Conservation (phyloP, 2,888 invertebrate species). For the Emmelina monodactyla region DNA sequence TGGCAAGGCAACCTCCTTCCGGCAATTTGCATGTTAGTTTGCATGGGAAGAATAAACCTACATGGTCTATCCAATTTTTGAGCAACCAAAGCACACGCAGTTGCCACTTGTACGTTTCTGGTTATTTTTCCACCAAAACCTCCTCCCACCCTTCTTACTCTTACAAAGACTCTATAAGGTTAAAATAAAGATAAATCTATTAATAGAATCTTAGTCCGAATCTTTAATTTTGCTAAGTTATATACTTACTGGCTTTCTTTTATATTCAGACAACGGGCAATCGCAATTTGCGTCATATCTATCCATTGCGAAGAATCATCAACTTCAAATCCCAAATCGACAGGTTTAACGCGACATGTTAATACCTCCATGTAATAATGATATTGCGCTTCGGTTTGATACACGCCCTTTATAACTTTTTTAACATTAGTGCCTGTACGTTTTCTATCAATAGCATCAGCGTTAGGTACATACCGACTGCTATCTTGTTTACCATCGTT, state of each 20-base stretch:
- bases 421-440: conserved; percentile 34
- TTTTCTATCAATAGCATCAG: conserved; percentile 26
- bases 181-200: no score
- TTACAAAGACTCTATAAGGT: conserved; percentile 61
- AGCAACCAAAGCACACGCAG: conserved; percentile 71
- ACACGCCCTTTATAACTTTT: conserved; percentile 63
- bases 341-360: conserved; percentile 69
- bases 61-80: conserved; percentile 64
- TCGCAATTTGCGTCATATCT: conserved; percentile 64
- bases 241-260: conserved; percentile 65
- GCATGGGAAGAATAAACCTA: conserved; percentile 67
- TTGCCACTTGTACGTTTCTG: conserved; percentile 58
- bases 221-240: no score
- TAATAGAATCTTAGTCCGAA: no score
- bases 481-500: conserved; percentile 51
- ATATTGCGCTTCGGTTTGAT: conserved; percentile 71
- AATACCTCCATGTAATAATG: conserved; percentile 80
- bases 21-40: conserved; percentile 67
- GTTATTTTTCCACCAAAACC: conserved; percentile 72
- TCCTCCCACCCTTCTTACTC: conserved; percentile 71
- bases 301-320: conserved; percentile 72
- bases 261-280: conserved; percentile 64
- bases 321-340: conserved; percentile 74
- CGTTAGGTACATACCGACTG: conserved; percentile 26
- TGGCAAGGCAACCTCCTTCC: conserved; percentile 63